Conservation (phyloP, 2,888 invertebrate genomes). For the Synanthedon tipuliformis region DNA sequence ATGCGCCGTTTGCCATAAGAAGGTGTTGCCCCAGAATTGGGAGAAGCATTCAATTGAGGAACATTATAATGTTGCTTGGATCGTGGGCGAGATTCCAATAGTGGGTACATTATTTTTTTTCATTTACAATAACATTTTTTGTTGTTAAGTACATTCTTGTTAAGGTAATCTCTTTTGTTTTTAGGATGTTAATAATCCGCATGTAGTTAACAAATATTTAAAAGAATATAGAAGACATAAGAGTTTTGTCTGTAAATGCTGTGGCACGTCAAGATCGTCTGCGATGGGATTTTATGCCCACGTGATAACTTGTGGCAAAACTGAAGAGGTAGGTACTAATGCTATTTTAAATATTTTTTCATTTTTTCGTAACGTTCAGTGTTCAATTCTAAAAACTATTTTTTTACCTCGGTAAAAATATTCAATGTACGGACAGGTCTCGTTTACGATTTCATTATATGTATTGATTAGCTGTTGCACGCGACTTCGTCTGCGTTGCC, state of each 20-base stretch:
- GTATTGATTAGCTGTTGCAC: no score
- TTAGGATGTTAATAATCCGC: constrained; percentile 66
- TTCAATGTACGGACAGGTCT: no score
- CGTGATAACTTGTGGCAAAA: constrained; percentile 70
- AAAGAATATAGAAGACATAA: constrained; percentile 48
- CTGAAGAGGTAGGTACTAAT: constrained; percentile 47
- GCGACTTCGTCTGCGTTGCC: no score
- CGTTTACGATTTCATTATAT: no score
- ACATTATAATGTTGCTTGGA: constrained; percentile 50
- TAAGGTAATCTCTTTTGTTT: constrained; percentile 12
- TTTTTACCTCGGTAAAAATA: no score
- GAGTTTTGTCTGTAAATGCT: constrained; percentile 64
- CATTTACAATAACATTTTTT: not conserved
- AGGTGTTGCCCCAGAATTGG: constrained; percentile 22
- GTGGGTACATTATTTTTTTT: constrained; percentile 21
- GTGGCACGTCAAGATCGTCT: constrained; percentile 61
- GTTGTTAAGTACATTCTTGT: not conserved
- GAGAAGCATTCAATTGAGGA: constrained; percentile 28
- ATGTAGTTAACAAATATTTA: constrained; percentile 52
- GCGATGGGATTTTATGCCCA: constrained; percentile 73
- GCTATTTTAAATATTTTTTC: constrained; percentile 1
- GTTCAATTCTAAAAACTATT: no score
- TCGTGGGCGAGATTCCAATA: constrained; percentile 31
- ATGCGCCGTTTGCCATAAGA: constrained; percentile 34
- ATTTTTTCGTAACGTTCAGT: no score